Base-by-base conservation (phyloP, 2,113 vertebrate genomes). In the Equus przewalskii region DNA sequence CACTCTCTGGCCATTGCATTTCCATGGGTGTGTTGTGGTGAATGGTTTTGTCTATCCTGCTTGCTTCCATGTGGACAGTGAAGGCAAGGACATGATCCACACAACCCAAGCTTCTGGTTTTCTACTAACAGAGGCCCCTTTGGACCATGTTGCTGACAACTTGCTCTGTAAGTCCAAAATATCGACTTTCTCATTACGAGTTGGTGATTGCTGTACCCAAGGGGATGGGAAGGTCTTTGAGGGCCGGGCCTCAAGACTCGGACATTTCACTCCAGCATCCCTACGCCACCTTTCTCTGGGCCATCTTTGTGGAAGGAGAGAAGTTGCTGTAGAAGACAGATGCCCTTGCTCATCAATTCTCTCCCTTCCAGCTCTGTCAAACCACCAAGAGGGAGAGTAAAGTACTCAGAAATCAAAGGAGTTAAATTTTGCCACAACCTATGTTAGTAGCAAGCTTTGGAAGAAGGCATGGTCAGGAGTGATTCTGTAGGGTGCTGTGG, bases 1-100 rank as follows among this genome's bases (percentile, higher is more conserved):
- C 12, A 0, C 19, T 46, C 15, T 5, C 0, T 8, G 16, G 30
- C 79, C 13, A 1, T 15, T 28, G 14, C 1, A 1, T 18, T 36
- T 70, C 67, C 22, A 1, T 1, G 14, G 9, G 3, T 6, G 1
- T 54, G 30, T 13, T 1, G 15, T 19, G 64, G 11, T 33, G 13
- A 65, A 8, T 54, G 56, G 7, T 22, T 54, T 56, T 69, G n/a
- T 14, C 46, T 3, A 1, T 3, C 14, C 12, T 21, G 1, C 7
- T 22, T 65, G 18, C 64, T 44, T 72, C 21, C 26, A 0, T 24
- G 3, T 72, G 36, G 72, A n/a, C 26, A 0, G 19, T 10, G 11
- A 36, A 75, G 28, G 51, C 28, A 51, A 33, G 4, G 13, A 33
- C 6, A 3, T 51, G 41, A 2, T 51, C 5, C 49, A 1, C 15